Percentiles rank a stretch among this genome's conserved stretches.
Conservation (phyloP, 1,140 invertebrate species). For the Pseudachorutes palmiensis region DNA sequence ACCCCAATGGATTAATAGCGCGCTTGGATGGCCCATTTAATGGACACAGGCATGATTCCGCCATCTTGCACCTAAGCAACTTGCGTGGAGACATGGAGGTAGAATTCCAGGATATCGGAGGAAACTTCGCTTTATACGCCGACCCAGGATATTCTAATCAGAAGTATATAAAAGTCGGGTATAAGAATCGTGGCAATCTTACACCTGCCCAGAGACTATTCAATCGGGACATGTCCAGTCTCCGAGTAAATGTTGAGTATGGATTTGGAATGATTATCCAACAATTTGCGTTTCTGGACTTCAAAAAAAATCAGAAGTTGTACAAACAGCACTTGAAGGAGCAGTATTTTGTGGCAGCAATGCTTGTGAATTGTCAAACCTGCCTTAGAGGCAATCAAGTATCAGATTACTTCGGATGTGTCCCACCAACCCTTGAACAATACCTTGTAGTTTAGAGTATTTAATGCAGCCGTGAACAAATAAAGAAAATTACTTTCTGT, state of each 20-base stretch:
- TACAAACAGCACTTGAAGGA: neutral
- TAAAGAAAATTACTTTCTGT: neutral
- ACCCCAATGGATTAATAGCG: constrained; percentile 9
- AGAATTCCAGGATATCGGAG: neutral
- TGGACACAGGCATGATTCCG: neutral
- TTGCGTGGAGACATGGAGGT: neutral
- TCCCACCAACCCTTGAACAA: constrained; percentile 1
- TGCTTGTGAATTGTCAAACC: constrained; percentile 10
- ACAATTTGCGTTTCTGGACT: constrained; percentile 11
- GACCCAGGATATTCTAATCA: constrained; percentile 7
- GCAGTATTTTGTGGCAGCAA: constrained; percentile 8
- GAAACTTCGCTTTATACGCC: neutral
- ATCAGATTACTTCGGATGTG: neutral
- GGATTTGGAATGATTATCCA: constrained; percentile 1
- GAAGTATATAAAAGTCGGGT: constrained; percentile 12
- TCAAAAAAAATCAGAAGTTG: constrained; percentile 9
- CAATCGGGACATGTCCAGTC: neutral
- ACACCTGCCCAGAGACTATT: neutral
- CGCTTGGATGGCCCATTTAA: constrained; percentile 5
- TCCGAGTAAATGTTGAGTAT: constrained; percentile 6
- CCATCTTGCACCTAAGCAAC: neutral
- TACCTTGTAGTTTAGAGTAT: neutral
- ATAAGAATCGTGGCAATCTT: neutral
- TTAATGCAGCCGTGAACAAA: neutral
- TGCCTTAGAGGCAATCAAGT: constrained; percentile 1